These are phyloP conservation scores for Muscina levida DNA, from an alignment of 2,888 invertebrate species.

Conservation along the genomic window DNA sequence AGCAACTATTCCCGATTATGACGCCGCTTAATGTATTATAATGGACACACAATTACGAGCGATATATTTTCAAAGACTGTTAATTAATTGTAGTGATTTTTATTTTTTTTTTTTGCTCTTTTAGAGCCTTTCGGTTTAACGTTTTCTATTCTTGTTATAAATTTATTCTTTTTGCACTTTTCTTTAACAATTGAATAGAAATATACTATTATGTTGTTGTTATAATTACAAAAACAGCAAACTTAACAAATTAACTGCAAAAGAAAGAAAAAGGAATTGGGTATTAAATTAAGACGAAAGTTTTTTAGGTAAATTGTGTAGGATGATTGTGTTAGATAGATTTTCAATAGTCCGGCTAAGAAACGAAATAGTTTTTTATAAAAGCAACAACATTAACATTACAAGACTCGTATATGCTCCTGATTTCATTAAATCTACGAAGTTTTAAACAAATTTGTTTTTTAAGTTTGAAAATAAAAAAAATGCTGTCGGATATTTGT, in stretches of 20 bases:
- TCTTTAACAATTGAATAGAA: conserved; percentile 21
- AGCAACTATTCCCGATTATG: not conserved
- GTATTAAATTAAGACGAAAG: conserved; percentile 4
- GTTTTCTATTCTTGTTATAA: not conserved
- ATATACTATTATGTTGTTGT: conserved; percentile 33
- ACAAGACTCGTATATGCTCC: no score
- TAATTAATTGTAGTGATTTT: not conserved
- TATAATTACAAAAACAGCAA: conserved; percentile 47
- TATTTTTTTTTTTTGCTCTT: conserved; percentile 26
- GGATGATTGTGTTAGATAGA: no score
- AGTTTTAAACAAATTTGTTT: no score
- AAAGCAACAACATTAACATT: no score
- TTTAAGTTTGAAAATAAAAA: no score
- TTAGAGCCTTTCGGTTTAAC: conserved; percentile 18
- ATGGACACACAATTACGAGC: conserved; percentile 8
- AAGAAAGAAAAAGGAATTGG: conserved; percentile 23
- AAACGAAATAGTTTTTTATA: no score
- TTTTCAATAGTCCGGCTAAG: no score
- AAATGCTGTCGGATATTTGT: no score
- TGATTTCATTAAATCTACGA: no score
- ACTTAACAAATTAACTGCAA: conserved; percentile 62
- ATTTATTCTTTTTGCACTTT: conserved; percentile 15
- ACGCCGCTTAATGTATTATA: not conserved
- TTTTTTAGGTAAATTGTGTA: conserved; percentile 4
- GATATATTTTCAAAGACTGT: conserved; percentile 24